phyloP scores from a whole-genome alignment of 2,888 invertebrate species.

The Rhagonycha lutea region DNA sequence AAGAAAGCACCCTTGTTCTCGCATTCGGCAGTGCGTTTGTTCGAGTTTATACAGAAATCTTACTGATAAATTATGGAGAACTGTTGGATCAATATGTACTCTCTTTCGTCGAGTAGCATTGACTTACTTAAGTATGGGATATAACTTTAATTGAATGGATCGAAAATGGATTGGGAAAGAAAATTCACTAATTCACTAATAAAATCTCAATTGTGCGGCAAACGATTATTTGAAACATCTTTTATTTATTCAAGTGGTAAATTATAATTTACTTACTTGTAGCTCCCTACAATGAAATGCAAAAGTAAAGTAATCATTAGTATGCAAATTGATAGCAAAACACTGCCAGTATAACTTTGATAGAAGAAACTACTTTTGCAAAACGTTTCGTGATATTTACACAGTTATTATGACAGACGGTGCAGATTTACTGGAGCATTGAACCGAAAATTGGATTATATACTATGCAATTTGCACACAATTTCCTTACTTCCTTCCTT shows the following conservation, averaged over 20 bases:
- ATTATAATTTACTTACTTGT: not conserved
- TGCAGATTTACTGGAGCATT: conserved; percentile 34
- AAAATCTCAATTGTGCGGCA: not conserved
- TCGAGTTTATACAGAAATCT: conserved; percentile 39
- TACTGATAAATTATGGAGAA: conserved; percentile 37
- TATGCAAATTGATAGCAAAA: conserved; percentile 39
- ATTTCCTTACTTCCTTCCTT: conserved; percentile 43
- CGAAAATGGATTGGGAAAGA: conserved; percentile 15
- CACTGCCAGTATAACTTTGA: conserved; percentile 11
- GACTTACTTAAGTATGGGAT: conserved; percentile 17
- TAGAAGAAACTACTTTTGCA: conserved; percentile 20
- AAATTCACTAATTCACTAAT: not conserved
- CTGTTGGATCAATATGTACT: conserved; percentile 30
- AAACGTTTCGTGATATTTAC: conserved; percentile 30
- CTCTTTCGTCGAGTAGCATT: conserved; percentile 15
- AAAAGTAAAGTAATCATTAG: conserved; percentile 24
- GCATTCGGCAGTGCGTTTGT: conserved; percentile 39
- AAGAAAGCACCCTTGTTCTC: conserved; percentile 38
- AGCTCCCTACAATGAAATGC: not conserved
- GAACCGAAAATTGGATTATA: conserved; percentile 39
- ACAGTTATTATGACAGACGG: conserved; percentile 35
- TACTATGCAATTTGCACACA: conserved; percentile 42
- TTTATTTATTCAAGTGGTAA: not conserved
- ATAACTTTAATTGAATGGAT: conserved; percentile 22
- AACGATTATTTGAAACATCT: not conserved